Conservation (phyloP, 1,140 invertebrate genomes). For the Lordiphosa mommai region DNA sequence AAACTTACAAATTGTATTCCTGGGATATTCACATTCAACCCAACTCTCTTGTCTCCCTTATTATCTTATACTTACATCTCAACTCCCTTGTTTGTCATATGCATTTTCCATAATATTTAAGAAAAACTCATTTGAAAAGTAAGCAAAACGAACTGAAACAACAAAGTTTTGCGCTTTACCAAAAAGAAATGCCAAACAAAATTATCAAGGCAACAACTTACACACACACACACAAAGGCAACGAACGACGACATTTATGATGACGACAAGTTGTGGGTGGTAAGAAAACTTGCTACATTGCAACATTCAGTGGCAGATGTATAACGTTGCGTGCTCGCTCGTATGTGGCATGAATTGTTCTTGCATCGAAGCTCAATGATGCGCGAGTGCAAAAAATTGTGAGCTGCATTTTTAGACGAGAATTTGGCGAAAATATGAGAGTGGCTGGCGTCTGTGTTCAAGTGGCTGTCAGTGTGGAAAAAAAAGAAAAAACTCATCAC, state of each 20-base stretch:
- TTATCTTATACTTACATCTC: too few relatives aligned
- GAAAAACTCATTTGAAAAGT: conserved; percentile 29
- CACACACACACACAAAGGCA: not conserved
- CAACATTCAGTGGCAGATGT: conserved; percentile 21
- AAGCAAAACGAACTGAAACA: conserved; percentile 19
- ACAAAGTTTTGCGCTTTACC: conserved; percentile 7
- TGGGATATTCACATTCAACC: too few relatives aligned
- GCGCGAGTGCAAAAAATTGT: conserved; percentile 23
- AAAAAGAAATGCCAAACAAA: too few relatives aligned
- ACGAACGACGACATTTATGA: conserved; percentile 35
- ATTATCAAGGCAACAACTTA: too few relatives aligned
- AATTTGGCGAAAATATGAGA: not conserved
- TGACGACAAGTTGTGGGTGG: conserved; percentile 15
- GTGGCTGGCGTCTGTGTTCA: conserved; percentile 20
- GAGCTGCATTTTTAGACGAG: conserved; percentile 40
- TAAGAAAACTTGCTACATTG: conserved; percentile 18
- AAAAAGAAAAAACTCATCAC: conserved; percentile 25
- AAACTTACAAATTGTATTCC: too few relatives aligned
- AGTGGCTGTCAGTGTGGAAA: conserved; percentile 20
- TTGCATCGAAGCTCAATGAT: conserved; percentile 26
- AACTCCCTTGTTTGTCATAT: too few relatives aligned
- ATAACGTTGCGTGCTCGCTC: not conserved
- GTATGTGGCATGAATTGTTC: conserved; percentile 36
- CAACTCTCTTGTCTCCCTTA: too few relatives aligned
- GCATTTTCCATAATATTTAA: conserved; percentile 3